Base-by-base conservation (phyloP, 2,113 vertebrate genomes). In the Pterophyllum scalare region DNA sequence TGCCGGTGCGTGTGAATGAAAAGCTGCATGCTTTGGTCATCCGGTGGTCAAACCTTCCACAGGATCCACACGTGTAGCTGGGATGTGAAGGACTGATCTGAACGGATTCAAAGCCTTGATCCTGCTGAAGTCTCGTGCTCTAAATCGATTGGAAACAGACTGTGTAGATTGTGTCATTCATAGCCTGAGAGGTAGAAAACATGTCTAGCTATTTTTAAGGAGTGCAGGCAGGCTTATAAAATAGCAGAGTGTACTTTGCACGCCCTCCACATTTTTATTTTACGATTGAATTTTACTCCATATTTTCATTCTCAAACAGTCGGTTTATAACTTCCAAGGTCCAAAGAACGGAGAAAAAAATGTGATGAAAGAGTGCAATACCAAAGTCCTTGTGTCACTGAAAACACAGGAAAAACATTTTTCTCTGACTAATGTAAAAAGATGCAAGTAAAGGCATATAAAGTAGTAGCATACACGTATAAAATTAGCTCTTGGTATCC, bases 101-200 rank as follows among this genome's bases (percentile, higher is more conserved):
- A 90, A 88, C 75, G 52, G 62, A 77, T 33, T 75, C 61, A 72
- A 57, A 80, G 67, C 86, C 79, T 86, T 77, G 86, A 78, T 88
- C 81, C 85, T 85, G 79, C 84, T 90, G 89, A 92, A 77, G 89
- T 84, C 84, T 84, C 67, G 91, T 91, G 85, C 81, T 88, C 85
- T 78, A 89, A 94, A 94, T 94, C n/a, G 5, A 93, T 93, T 93
- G 88, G 77, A 90, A 85, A 85, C 82, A 88, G 88, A 81, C 87
- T 88, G 89, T 84, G 14, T 62, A 79, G 54, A 60, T 92, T 78
- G 81, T 89, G 83, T 92, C 90, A 87, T 92, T 91, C 77, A 84
- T 59, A 82, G 24, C 78, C 67, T 84, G 49, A 83, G 83, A 84
- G 75, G 77, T 43, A 35, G 31, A 82, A 75, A 92, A 80, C 82